Percentiles rank a stretch among this genome's conserved stretches.
These are phyloP conservation scores for Mnemiopsis leidyi DNA, from an alignment of 37 sponge, comb jelly and placozoan species.

Conservation along the genomic window DNA sequence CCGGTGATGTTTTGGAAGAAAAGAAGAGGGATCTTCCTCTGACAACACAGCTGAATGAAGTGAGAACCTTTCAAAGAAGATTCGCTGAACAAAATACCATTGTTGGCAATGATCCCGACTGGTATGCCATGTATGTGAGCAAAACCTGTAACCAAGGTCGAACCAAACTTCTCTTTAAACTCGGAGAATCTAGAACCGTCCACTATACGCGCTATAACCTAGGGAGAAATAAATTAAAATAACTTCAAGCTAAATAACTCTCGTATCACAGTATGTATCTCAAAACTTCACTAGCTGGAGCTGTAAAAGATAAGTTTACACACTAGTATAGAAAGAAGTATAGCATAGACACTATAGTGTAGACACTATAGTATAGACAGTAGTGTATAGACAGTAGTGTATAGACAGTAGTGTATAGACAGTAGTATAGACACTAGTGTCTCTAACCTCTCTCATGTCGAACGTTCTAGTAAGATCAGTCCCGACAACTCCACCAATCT, in stretches of 20 bases:
- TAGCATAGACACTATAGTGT: no score
- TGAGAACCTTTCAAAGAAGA: constrained; percentile 95
- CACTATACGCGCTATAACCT: constrained; percentile 75
- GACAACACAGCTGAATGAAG: constrained; percentile 97
- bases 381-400: no score
- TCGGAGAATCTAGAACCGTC: constrained; percentile 90
- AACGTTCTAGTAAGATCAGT: constrained; percentile 74
- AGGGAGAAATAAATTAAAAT: background rate
- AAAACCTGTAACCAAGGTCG: constrained; percentile 93
- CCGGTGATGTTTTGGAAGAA: constrained; percentile 99
- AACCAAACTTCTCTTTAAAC: constrained; percentile 90
- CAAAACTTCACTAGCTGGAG: no score
- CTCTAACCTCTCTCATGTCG: constrained; percentile 84
- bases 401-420: no score
- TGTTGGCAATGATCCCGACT: constrained; percentile 94
- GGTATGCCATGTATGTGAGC: constrained; percentile 95
- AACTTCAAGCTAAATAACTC: no score
- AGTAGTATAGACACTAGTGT: no score
- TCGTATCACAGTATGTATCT: no score
- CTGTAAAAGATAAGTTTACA: no score
- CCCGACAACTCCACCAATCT: constrained; percentile 86
- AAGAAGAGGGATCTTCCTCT: constrained; percentile 90
- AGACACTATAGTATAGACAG: no score
- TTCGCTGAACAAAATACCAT: constrained; percentile 89
- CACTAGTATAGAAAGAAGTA: no score